These are phyloP conservation scores for Cynodonichthys magdalenae DNA, from an alignment of 2,797 vertebrate species.

Conservation along the genomic window DNA sequence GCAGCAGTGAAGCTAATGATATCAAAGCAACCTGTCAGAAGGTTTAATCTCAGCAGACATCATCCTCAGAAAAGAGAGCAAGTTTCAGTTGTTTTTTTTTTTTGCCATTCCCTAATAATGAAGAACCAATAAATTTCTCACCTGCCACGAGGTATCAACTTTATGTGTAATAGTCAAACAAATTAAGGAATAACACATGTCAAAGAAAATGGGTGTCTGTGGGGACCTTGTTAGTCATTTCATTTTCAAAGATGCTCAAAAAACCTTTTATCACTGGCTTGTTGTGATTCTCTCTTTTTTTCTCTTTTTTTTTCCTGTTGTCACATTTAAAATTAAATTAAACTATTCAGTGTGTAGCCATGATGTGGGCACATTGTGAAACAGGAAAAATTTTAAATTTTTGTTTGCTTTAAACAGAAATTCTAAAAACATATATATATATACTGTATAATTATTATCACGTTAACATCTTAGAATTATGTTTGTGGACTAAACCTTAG, in stretches of 20 bases:
- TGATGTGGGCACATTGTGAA: too few species aligned
- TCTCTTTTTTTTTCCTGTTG: constrained; percentile 80
- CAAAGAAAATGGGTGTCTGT: constrained; percentile 89
- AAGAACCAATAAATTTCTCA: constrained; percentile 91
- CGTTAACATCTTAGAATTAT: neutral
- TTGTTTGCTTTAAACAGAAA: neutral
- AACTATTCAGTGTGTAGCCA: too few species aligned
- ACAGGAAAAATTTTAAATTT: neutral
- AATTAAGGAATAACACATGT: constrained; percentile 92
- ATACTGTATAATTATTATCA: too few species aligned
- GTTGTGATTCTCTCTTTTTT: constrained; percentile 89
- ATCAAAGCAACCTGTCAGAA: constrained; percentile 96
- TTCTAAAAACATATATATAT: neutral
- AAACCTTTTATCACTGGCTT: constrained; percentile 91
- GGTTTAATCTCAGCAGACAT: constrained; percentile 93
- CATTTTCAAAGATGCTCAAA: constrained; percentile 89
- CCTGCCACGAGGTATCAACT: constrained; percentile 85
- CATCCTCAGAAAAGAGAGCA: constrained; percentile 90
- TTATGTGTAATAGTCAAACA: constrained; percentile 83
- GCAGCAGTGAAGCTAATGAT: constrained; percentile 98
- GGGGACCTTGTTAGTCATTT: constrained; percentile 92
- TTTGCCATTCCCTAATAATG: constrained; percentile 92
- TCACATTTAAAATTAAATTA: too few species aligned
- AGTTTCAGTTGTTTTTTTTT: constrained; percentile 78
- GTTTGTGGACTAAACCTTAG: constrained; percentile 24